These are phyloP conservation scores for Digitonthophagus gazella DNA, from an alignment of 2,888 invertebrate species.

Conservation along the genomic window DNA sequence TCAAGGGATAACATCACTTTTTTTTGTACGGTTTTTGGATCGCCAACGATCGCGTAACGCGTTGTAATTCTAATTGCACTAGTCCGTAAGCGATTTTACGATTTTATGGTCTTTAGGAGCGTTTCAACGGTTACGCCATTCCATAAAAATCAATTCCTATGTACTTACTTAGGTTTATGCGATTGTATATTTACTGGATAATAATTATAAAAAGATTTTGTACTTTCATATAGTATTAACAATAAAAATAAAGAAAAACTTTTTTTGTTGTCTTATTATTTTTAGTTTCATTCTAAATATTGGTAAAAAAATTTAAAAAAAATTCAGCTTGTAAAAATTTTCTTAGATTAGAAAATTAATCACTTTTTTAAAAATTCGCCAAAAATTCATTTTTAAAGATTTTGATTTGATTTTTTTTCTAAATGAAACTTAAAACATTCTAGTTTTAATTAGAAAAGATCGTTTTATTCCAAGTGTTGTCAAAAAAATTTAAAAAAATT, in stretches of 20 bases:
- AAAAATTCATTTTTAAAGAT: too few species aligned
- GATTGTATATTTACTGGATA: constrained; percentile 8
- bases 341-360: too few species aligned
- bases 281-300: background rate
- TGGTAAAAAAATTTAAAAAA: background rate
- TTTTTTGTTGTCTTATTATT: background rate
- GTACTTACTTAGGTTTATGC: constrained; percentile 13
- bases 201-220: constrained; percentile 8
- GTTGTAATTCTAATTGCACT: background rate
- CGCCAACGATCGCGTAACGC: background rate
- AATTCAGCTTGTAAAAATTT: too few species aligned
- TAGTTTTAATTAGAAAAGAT: too few species aligned
- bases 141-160: constrained; percentile 10
- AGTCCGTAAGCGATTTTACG: constrained; percentile 4
- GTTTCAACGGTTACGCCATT: background rate
- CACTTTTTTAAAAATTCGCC: too few species aligned
- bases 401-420: too few species aligned
- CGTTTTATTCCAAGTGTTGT: too few species aligned
- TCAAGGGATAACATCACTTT: background rate
- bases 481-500: too few species aligned
- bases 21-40: background rate
- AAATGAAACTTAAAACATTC: too few species aligned
- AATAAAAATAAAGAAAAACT: constrained; percentile 2
- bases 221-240: constrained; percentile 16
- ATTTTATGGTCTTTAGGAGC: background rate